phyloP scores from a whole-genome alignment of 2,888 invertebrate species.

The Pantelozetes paolii region DNA sequence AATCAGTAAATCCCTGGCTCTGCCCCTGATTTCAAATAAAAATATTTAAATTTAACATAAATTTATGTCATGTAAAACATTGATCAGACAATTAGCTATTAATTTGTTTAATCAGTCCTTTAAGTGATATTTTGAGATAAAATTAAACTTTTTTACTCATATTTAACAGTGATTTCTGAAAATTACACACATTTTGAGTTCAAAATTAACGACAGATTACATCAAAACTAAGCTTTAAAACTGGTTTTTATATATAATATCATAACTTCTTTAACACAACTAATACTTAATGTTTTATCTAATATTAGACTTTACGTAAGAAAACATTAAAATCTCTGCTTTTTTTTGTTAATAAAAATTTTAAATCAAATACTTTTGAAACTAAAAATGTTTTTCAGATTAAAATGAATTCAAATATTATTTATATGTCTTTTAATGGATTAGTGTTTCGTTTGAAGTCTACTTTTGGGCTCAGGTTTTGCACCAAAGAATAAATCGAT shows the following conservation, averaged over 20 bases:
- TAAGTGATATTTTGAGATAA: constrained; percentile 9
- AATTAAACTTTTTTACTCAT: not conserved
- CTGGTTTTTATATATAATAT: not conserved
- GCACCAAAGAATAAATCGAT: not conserved
- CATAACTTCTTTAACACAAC: not conserved
- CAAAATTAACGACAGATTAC: not conserved
- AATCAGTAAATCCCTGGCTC: not conserved
- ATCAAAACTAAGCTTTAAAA: not conserved
- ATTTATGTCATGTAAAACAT: not conserved
- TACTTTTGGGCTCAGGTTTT: not conserved
- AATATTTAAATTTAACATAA: not conserved
- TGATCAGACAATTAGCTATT: not conserved
- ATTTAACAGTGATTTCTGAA: not conserved
- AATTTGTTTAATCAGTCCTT: not conserved
- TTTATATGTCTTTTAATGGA: no score
- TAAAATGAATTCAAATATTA: no score
- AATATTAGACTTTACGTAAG: no score
- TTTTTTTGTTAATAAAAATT: no score
- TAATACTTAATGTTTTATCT: no score
- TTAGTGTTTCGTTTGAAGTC: not conserved
- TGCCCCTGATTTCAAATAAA: not conserved
- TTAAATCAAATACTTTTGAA: no score
- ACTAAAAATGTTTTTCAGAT: no score
- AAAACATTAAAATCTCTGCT: no score
- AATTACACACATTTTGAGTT: constrained; percentile 10